These are phyloP conservation scores for Styela clava DNA, from an alignment of 23 tunicate genomes.

Conservation along the genomic window DNA sequence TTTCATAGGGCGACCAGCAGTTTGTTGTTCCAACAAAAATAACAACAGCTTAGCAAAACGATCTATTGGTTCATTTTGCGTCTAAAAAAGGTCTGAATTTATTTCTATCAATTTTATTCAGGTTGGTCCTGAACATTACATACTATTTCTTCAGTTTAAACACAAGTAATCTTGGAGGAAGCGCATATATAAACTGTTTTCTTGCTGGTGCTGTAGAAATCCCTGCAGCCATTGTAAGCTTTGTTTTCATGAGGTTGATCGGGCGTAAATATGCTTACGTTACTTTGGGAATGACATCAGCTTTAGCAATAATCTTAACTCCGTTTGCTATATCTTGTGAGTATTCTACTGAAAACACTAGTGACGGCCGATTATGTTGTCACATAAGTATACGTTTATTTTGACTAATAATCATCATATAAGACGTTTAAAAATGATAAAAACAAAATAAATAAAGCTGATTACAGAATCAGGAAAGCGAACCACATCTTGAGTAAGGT, in stretches of 20 bases:
- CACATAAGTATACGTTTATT: too few relatives aligned
- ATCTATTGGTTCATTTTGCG: too few relatives aligned
- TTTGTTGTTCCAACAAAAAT: too few relatives aligned
- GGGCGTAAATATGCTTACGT: neutral
- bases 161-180: conserved; percentile 5
- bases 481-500: too few relatives aligned
- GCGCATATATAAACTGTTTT: conserved; percentile 1
- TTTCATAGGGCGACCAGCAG: too few relatives aligned
- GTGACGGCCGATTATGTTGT: too few relatives aligned
- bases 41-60: too few relatives aligned
- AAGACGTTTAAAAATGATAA: too few relatives aligned
- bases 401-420: too few relatives aligned
- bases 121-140: neutral
- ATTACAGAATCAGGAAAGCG: too few relatives aligned
- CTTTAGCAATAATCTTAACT: neutral
- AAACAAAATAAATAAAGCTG: too few relatives aligned
- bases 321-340: neutral
- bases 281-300: neutral
- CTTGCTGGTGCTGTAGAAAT: conserved; percentile 1
- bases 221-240: neutral
- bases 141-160: conserved; percentile 5
- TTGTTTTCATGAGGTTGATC: neutral
- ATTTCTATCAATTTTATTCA: neutral
- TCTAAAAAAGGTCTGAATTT: too few relatives aligned
- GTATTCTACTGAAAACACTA: neutral